phyloP scores from a whole-genome alignment of 2,797 vertebrate genomes.

The Alcedo quadribrachys region DNA sequence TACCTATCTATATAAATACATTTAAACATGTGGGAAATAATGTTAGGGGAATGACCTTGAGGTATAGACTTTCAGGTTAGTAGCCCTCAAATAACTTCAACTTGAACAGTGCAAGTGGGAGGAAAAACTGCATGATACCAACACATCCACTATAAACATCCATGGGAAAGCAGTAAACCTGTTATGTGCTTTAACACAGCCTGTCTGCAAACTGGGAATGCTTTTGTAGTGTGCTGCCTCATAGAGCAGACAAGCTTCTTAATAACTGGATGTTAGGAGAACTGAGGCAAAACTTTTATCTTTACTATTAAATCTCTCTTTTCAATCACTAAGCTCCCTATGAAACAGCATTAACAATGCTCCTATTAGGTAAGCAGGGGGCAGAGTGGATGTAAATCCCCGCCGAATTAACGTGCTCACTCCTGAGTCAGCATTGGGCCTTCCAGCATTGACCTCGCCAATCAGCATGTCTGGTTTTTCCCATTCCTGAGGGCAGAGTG shows the following conservation, averaged over 20 bases:
- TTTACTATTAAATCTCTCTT: conserved; percentile 61
- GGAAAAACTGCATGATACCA: background rate
- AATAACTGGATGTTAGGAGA: conserved; percentile 34
- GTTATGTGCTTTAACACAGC: background rate
- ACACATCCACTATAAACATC: background rate
- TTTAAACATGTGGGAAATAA: conserved; percentile 46
- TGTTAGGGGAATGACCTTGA: conserved; percentile 55
- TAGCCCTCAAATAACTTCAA: background rate
- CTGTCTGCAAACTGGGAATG: background rate
- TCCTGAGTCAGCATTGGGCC: conserved; percentile 51
- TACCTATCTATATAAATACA: conserved; percentile 62
- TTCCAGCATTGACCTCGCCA: conserved; percentile 56
- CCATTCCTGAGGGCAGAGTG: conserved; percentile 41
- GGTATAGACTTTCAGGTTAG: background rate
- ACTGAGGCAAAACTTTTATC: conserved; percentile 68
- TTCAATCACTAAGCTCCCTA: conserved; percentile 60
- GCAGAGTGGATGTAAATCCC: conserved; percentile 59
- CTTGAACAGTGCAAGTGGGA: background rate
- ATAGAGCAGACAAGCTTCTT: conserved; percentile 36
- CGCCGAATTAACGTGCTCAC: conserved; percentile 20
- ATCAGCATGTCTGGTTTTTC: conserved; percentile 52
- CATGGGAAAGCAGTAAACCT: background rate
- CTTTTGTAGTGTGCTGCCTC: conserved; percentile 3
- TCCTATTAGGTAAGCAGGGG: conserved; percentile 66
- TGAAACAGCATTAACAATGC: conserved; percentile 55